Evolutionary conservation across 2,888 invertebrate genomes (phyloP).

Genomic region (Drosophila longiperda): DNA sequence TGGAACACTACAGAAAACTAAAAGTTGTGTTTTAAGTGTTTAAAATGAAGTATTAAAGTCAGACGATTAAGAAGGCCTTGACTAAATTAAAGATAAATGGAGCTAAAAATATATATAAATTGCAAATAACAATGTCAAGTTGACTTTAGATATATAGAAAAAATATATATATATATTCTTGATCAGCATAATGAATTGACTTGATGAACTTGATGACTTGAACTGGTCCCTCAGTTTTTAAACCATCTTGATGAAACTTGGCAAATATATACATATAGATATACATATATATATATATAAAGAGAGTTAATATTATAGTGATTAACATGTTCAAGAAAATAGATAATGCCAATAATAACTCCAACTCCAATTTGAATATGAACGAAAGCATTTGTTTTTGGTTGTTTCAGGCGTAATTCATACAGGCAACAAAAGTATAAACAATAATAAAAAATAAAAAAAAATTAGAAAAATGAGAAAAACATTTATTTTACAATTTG

Average conservation of each 20-base stretch:
- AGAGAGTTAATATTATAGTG: not conserved
- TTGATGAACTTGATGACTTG: not conserved
- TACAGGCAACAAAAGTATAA: not conserved
- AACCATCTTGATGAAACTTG: not conserved
- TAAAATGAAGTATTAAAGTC: not conserved
- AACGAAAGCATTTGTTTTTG: not conserved
- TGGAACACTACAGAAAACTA: not conserved
- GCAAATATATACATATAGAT: not conserved
- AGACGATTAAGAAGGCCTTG: not conserved
- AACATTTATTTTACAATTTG: slow-evolving; percentile 31
- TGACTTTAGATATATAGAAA: not conserved
- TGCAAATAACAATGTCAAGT: not conserved
- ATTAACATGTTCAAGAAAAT: not conserved
- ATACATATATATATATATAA: not conserved
- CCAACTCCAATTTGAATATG: not conserved
- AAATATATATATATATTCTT: not conserved
- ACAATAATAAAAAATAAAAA: slow-evolving; percentile 1
- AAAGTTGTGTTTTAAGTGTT: not conserved
- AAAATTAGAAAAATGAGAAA: too few relatives aligned
- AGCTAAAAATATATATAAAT: not conserved
- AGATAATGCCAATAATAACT: too few relatives aligned
- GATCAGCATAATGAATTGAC: not conserved
- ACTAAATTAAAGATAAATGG: not conserved
- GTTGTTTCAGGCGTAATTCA: too few relatives aligned
- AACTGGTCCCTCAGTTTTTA: not conserved